Evolutionary conservation across 1,140 invertebrate genomes (phyloP).

Genomic region (Trigoniulus corallinus): DNA sequence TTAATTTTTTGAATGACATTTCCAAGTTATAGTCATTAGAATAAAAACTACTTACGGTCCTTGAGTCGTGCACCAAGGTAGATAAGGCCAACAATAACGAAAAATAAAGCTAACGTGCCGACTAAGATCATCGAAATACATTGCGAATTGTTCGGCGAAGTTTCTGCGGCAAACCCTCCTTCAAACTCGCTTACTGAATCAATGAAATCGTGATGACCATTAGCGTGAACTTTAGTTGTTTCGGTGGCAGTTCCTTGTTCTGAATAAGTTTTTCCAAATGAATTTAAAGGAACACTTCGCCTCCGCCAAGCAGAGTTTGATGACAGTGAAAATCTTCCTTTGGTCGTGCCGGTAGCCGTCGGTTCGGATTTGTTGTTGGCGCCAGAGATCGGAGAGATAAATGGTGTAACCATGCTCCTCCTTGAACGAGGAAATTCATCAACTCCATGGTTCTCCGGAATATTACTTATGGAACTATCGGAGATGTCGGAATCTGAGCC

Average conservation of each 20-base stretch:
- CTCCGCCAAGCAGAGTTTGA: too few species aligned
- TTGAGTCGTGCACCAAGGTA: background rate
- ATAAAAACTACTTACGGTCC: background rate
- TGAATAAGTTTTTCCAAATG: background rate
- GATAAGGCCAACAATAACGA: background rate
- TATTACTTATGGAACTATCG: background rate
- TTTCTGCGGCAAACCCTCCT: background rate
- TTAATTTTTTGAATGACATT: background rate
- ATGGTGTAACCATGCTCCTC: background rate
- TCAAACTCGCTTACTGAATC: background rate
- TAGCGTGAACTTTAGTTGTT: background rate
- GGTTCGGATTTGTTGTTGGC: background rate
- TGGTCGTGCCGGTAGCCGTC: too few species aligned
- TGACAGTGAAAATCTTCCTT: too few species aligned
- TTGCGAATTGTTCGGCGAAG: background rate
- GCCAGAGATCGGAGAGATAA: background rate
- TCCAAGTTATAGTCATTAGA: background rate
- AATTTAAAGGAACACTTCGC: background rate
- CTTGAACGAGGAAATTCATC: background rate
- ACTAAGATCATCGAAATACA: constrained; percentile 1
- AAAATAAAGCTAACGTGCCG: background rate
- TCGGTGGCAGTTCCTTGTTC: background rate
- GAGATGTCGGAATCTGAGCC: background rate
- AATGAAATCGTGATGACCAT: background rate
- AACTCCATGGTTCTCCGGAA: background rate